phyloP scores from a whole-genome alignment of 2,113 vertebrate species.

The Siphamia tubifer region DNA sequence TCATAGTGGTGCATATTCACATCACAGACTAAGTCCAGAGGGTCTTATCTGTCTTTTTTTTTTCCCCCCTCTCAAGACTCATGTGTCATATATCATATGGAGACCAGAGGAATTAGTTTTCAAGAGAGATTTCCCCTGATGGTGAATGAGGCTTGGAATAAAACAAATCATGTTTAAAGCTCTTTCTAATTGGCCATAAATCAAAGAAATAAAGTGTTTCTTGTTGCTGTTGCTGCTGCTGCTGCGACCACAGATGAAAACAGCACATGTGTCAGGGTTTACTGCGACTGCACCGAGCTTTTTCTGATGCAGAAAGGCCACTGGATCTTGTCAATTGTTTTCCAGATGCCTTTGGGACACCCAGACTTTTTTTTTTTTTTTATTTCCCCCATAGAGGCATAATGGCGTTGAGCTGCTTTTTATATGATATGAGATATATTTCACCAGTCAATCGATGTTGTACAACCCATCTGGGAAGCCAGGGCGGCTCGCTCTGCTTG shows the following conservation, averaged over 20 bases:
- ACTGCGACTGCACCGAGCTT: conserved; percentile 19
- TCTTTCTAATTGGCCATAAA: conserved; percentile 41
- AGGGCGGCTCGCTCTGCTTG: conserved; percentile 55
- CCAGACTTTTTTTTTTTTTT: conserved; percentile 37
- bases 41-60: background rate
- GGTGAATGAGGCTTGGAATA: background rate
- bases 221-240: background rate
- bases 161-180: conserved; percentile 45
- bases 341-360: conserved; percentile 42
- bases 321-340: conserved; percentile 63
- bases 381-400: conserved; percentile 62
- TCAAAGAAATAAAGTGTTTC: conserved; percentile 8
- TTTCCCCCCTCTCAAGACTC: background rate
- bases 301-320: background rate
- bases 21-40: background rate
- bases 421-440: conserved; percentile 75
- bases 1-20: background rate
- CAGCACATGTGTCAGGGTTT: background rate
- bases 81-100: background rate
- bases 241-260: conserved; percentile 4
- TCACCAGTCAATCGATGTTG: conserved; percentile 76
- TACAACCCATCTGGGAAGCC: conserved; percentile 67
- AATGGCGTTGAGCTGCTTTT: conserved; percentile 61
- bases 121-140: conserved; percentile 28
- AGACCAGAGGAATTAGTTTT: background rate